Conservation (phyloP, 2,113 vertebrate genomes). For the Ictalurus furcatus region DNA sequence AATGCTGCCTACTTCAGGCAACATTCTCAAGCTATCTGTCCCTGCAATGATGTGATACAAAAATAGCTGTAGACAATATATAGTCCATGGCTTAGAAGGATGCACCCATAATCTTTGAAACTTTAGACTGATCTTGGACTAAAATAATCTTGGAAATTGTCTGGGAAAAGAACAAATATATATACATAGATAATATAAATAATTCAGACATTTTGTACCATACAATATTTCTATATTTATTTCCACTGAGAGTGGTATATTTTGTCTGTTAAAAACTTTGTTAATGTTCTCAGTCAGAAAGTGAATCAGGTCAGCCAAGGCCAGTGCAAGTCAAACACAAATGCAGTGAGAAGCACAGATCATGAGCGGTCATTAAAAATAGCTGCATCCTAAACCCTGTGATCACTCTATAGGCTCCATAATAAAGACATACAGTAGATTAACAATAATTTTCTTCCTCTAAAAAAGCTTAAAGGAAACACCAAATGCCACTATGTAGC, state of each 20-base stretch:
- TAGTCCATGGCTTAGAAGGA: not conserved
- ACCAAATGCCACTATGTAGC: too few species aligned
- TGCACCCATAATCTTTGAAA: not conserved
- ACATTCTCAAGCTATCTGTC: constrained; percentile 1
- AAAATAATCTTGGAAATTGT: not conserved
- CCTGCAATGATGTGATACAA: not conserved
- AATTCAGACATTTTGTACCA: not conserved
- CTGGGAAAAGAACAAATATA: not conserved
- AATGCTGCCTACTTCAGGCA: not conserved
- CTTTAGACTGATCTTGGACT: not conserved
- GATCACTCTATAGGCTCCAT: not conserved
- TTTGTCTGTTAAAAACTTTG: not conserved
- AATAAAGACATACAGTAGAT: not conserved
- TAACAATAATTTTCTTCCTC: not conserved
- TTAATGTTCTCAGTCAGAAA: not conserved
- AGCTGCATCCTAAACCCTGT: not conserved
- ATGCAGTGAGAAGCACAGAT: not conserved
- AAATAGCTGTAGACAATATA: constrained; percentile 1
- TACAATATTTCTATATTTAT: not conserved
- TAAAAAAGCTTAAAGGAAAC: not conserved
- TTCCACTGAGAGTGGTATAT: not conserved
- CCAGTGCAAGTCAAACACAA: not conserved
- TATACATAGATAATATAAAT: not conserved
- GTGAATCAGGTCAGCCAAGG: not conserved
- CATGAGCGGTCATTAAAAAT: not conserved